These are phyloP conservation scores for Argyrosomus japonicus DNA, from an alignment of 2,113 vertebrate genomes.

Conservation along the genomic window DNA sequence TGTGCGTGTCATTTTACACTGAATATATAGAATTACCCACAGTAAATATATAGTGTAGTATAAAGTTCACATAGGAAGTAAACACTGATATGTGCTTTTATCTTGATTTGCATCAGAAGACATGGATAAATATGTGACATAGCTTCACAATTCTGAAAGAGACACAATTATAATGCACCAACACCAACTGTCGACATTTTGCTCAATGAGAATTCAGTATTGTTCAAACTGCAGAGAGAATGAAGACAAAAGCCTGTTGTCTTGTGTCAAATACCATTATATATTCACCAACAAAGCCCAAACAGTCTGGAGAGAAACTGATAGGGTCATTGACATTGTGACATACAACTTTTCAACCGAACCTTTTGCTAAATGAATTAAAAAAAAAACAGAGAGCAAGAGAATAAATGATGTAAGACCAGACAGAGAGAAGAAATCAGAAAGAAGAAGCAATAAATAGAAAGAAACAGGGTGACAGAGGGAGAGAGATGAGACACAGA, in stretches of 20 bases:
- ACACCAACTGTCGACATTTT: not conserved
- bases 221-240: constrained; percentile 27
- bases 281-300: constrained; percentile 33
- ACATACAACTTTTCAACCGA: constrained; percentile 11
- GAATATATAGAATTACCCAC: not conserved
- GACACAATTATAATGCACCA: not conserved
- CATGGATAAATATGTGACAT: not conserved
- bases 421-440: constrained; percentile 24
- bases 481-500: constrained; percentile 67
- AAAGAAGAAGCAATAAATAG: constrained; percentile 28
- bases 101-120: not conserved
- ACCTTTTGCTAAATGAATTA: constrained; percentile 28
- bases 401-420: constrained; percentile 36
- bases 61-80: not conserved
- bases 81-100: too few species aligned
- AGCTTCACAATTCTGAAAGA: not conserved
- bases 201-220: constrained; percentile 24
- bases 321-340: constrained; percentile 32
- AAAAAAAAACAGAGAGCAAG: not conserved
- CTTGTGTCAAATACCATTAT: constrained; percentile 32
- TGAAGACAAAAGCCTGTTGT: constrained; percentile 57
- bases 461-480: constrained; percentile 6
- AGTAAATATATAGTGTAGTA: too few species aligned
- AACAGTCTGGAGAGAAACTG: constrained; percentile 35
- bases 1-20: constrained; percentile 16